Conservation (phyloP, 2,797 vertebrate genomes). For the Phrynocephalus guinanensis region DNA sequence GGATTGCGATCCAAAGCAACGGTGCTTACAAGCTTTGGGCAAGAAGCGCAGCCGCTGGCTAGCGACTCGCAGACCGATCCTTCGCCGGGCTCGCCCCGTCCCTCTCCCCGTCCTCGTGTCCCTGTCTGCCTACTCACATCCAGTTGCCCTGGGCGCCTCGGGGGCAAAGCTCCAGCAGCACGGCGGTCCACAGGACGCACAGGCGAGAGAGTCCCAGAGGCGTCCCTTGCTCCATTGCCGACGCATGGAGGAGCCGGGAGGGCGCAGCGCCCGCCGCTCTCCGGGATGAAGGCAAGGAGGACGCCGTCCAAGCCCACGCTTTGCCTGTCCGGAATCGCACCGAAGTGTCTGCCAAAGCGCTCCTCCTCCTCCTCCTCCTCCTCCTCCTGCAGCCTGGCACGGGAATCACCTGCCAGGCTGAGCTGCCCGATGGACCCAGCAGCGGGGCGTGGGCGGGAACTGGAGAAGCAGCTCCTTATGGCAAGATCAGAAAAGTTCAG, state of each 20-base stretch:
- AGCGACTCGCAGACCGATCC: neutral
- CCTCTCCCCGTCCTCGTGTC: too few relatives aligned
- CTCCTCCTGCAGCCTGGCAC: neutral
- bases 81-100: neutral
- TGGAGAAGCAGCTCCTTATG: conserved; percentile 18
- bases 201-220: conserved; percentile 76
- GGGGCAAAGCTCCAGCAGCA: conserved; percentile 83
- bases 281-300: neutral
- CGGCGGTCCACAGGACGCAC: conserved; percentile 78
- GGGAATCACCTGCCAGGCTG: neutral
- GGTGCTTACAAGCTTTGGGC: too few relatives aligned
- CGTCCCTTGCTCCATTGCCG: conserved; percentile 83
- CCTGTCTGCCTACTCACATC: conserved; percentile 85
- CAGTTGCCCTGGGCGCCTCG: conserved; percentile 83
- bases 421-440: neutral
- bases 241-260: conserved; percentile 75
- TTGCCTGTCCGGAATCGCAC: neutral
- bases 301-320: neutral
- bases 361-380: too few relatives aligned
- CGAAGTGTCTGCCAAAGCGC: neutral
- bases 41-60: neutral
- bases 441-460: neutral
- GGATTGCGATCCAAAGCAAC: too few relatives aligned
- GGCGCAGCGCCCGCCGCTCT: neutral
- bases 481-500: conserved; percentile 67